Base-by-base conservation (phyloP, 2,113 vertebrate species). In the Meles meles region DNA sequence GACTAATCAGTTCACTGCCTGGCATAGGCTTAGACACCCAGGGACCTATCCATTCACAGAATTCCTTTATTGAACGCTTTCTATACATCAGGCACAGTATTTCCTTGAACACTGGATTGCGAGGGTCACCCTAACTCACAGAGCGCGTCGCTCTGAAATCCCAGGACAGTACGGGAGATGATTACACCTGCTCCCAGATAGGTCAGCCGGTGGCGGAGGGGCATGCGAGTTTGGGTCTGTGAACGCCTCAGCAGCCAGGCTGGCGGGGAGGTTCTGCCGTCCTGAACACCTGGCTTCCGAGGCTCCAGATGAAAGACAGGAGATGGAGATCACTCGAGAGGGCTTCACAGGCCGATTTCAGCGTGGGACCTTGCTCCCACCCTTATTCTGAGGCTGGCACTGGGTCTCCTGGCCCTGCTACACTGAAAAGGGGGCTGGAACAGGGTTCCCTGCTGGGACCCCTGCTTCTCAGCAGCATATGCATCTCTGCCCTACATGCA, bases 201-300 rank as follows among this genome's bases (percentile, higher is more conserved):
- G 12, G 57, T 21, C 18, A 42, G 21, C 47, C 23, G 55, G 55
- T 37, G 2, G 21, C 37, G 13, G 23, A 5, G 3, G 57, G 15
- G 72, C 17, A 5, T 29, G 3, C 5, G 52, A n/a, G 49, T 21
- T 20, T 13, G 0, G 20, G 1, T 47, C 18, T 23, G 0, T 3
- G 2, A 63, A n/a, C 37, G 52, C 25, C 25, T 84, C 47, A 71
- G 59, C 39, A 80, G 29, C 11, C 34, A 67, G 44, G 37, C 47
- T n/a, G 31, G 37, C 4, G 5, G 27, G 29, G 29, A 59, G 2
- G 5, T 85, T 15, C 37, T 76, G n/a, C 42, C 57, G 11, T 34
- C 6, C 34, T 20, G 27, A 47, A 44, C 61, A 55, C 39, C 18
- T 52, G 55, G 18, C 17, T 71, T 25, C 12, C 1, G 7, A 31